Evolutionary conservation across 2,888 invertebrate species (phyloP).

Genomic region (Anoplius nigerrimus): DNA sequence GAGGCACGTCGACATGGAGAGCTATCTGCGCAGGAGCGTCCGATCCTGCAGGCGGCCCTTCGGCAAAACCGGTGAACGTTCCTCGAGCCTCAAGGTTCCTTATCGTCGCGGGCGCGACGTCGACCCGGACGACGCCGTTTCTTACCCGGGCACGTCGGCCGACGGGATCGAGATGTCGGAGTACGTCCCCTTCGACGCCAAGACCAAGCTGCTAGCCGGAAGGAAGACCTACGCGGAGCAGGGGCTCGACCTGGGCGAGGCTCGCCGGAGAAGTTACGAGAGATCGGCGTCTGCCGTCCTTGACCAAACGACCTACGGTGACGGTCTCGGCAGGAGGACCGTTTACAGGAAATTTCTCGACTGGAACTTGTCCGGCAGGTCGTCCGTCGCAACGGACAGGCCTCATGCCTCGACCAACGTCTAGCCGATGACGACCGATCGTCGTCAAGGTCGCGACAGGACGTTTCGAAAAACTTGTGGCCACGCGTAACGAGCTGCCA

Average conservation of each 20-base stretch:
- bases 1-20: slow-evolving; percentile 41
- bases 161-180: not conserved
- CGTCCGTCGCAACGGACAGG: slow-evolving; percentile 14
- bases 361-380: slow-evolving; percentile 23
- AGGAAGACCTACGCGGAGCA: slow-evolving; percentile 9
- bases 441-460: too few relatives aligned
- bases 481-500: too few relatives aligned
- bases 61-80: slow-evolving; percentile 7
- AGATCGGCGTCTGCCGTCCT: not conserved
- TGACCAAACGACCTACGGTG: slow-evolving; percentile 16
- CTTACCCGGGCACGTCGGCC: not conserved
- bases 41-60: slow-evolving; percentile 8
- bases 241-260: slow-evolving; percentile 14
- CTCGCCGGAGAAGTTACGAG: slow-evolving; percentile 3
- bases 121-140: not conserved
- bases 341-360: slow-evolving; percentile 24
- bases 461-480: too few relatives aligned
- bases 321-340: slow-evolving; percentile 32
- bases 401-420: slow-evolving; percentile 38
- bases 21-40: slow-evolving; percentile 2
- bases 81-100: slow-evolving; percentile 2
- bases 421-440: too few relatives aligned
- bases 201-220: not conserved
- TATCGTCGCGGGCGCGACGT: not conserved
- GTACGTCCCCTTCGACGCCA: not conserved